phyloP scores from a whole-genome alignment of 2,888 invertebrate species.

The Thecophora atra region DNA sequence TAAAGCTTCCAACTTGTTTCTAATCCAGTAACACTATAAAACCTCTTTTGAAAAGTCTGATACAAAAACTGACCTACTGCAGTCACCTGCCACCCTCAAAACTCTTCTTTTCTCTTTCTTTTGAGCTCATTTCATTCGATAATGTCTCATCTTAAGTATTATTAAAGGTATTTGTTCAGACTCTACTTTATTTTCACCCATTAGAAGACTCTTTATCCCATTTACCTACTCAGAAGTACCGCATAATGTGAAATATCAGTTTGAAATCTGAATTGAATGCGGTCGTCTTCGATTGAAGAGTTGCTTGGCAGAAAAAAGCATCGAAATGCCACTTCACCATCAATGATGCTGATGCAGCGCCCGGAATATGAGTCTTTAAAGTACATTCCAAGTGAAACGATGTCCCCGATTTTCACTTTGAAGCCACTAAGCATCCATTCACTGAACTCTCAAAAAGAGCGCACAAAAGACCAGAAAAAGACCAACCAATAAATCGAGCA shows the following conservation, averaged over 20 bases:
- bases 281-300: neutral
- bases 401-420: slow-evolving; percentile 22
- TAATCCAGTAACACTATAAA: too few relatives aligned
- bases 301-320: neutral
- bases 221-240: neutral
- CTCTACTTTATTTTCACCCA: neutral
- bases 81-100: too few relatives aligned
- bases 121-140: neutral
- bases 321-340: neutral
- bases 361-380: neutral
- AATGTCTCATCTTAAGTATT: neutral
- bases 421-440: slow-evolving; percentile 1
- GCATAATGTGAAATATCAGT: neutral
- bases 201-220: neutral
- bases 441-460: neutral
- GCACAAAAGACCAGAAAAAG: neutral
- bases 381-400: slow-evolving; percentile 9
- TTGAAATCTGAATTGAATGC: neutral
- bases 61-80: too few relatives aligned
- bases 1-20: too few relatives aligned
- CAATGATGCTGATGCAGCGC: slow-evolving; percentile 5
- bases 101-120: too few relatives aligned
- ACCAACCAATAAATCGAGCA: neutral
- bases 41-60: too few relatives aligned
- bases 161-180: neutral